These are phyloP conservation scores for Nebria brevicollis DNA, from an alignment of 2,888 invertebrate genomes.

Conservation along the genomic window DNA sequence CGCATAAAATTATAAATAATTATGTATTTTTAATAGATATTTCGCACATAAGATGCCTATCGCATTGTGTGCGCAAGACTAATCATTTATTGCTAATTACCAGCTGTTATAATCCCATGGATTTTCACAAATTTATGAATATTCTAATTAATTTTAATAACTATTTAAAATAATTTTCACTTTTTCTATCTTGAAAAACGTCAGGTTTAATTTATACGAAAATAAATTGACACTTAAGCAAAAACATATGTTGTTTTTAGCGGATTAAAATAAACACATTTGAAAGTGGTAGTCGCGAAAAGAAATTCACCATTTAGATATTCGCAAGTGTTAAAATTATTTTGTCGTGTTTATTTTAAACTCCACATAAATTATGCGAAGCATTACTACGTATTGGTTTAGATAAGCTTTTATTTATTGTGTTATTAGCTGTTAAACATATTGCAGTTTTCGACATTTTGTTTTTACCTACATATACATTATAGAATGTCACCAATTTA, in stretches of 20 bases:
- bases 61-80: neutral
- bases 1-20: neutral
- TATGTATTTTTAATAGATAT: neutral
- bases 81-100: neutral
- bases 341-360: conserved; percentile 1
- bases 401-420: neutral
- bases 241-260: neutral
- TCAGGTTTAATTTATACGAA: neutral
- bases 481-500: too few species aligned
- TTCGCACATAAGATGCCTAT: neutral
- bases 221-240: neutral
- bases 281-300: neutral
- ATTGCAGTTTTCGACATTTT: too few species aligned
- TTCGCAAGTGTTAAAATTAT: neutral
- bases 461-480: too few species aligned
- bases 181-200: neutral
- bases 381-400: neutral
- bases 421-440: neutral
- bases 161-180: neutral
- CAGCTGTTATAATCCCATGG: neutral
- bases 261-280: neutral
- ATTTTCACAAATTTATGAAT: neutral
- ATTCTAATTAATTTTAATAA: neutral
- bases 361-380: neutral
- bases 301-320: neutral